phyloP scores from a whole-genome alignment of 2,888 invertebrate genomes.

The Lasioglossum figueresi region DNA sequence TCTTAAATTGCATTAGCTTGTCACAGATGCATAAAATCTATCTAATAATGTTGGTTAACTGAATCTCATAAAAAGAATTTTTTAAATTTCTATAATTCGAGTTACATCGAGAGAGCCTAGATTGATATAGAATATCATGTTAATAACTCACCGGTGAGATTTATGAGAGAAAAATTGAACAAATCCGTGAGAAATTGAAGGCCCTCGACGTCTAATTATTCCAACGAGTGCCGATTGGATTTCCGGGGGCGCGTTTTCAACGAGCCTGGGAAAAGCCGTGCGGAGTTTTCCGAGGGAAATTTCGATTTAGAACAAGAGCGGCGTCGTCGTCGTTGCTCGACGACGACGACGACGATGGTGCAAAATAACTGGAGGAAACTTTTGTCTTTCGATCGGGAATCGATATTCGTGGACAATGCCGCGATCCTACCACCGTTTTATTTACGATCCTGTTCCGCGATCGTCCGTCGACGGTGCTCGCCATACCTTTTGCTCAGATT shows the following conservation, averaged over 20 bases:
- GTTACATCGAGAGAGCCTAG: neutral
- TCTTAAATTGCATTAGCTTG: too few species aligned
- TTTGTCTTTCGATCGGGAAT: constrained; percentile 23
- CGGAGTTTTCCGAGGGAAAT: neutral
- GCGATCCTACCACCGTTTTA: constrained; percentile 36
- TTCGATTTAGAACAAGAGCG: neutral
- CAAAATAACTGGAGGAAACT: neutral
- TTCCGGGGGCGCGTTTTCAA: neutral
- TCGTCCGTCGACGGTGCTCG: constrained; percentile 28
- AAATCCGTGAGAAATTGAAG: neutral
- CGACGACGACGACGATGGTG: neutral
- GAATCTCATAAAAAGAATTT: neutral
- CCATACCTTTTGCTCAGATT: constrained; percentile 42
- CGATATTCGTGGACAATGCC: constrained; percentile 40
- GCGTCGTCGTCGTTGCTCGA: neutral
- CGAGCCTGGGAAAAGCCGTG: neutral
- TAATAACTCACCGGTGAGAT: neutral
- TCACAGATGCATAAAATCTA: neutral
- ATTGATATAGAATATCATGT: neutral
- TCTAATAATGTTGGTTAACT: neutral
- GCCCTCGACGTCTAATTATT: constrained; percentile 14
- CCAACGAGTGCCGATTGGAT: neutral
- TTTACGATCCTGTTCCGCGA: constrained; percentile 47
- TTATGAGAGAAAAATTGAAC: neutral
- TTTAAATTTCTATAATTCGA: too few species aligned